These are phyloP conservation scores for Saccostrea glomerata DNA, from an alignment of 1,140 invertebrate species.

Conservation along the genomic window DNA sequence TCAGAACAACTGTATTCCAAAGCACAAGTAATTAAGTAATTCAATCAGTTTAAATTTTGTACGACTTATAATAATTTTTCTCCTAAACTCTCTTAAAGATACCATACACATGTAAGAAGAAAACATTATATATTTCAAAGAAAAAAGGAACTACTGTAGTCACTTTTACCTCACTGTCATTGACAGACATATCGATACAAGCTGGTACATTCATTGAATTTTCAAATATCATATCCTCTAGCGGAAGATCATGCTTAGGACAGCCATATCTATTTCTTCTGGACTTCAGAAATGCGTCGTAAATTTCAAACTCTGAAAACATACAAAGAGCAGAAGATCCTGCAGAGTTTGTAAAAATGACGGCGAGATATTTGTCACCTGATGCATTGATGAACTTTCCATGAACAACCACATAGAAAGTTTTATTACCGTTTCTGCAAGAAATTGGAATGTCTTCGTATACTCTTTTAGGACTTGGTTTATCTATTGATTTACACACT, in stretches of 20 bases:
- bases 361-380: background rate
- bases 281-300: background rate
- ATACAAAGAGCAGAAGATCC: background rate
- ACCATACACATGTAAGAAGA: no score
- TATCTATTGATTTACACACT: background rate
- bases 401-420: background rate
- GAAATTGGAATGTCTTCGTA: conserved; percentile 4
- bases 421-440: background rate
- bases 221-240: no score
- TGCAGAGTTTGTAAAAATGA: background rate
- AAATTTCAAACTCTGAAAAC: background rate
- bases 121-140: no score
- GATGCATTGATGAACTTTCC: background rate
- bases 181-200: no score
- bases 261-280: background rate
- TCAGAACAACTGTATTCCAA: no score
- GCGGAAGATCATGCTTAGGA: background rate
- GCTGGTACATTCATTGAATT: no score
- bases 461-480: background rate
- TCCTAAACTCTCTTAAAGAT: no score
- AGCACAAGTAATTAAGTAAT: no score
- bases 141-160: no score
- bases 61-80: no score
- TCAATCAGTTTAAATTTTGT: no score
- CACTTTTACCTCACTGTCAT: no score